Percentiles rank a stretch among this genome's conserved stretches.
Conservation (phyloP, 2,113 vertebrate species). For the Ictalurus furcatus region DNA sequence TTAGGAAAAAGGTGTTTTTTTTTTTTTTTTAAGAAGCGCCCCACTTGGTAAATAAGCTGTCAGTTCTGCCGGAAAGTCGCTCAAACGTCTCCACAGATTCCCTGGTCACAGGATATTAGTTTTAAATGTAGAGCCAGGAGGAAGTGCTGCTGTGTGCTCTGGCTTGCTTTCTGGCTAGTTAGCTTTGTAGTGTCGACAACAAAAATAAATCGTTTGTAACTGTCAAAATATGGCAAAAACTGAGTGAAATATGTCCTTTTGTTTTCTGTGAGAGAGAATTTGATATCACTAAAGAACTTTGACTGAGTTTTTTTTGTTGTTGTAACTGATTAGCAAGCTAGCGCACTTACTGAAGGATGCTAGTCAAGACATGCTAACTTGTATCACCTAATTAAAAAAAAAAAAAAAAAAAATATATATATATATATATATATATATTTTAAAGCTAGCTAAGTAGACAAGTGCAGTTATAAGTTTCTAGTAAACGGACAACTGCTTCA, state of each 20-base stretch:
- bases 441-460: neutral
- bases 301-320: neutral
- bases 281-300: neutral
- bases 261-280: neutral
- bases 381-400: neutral
- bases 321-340: slow-evolving; percentile 10
- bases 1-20: neutral
- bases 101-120: neutral
- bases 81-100: neutral
- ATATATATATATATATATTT: neutral
- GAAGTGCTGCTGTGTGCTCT: slow-evolving; percentile 2
- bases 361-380: neutral
- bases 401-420: too few species aligned
- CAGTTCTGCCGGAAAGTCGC: neutral
- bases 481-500: neutral
- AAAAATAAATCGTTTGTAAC: neutral
- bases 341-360: neutral
- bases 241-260: neutral
- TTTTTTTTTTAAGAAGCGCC: neutral
- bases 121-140: neutral
- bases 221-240: neutral
- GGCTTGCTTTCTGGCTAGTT: neutral
- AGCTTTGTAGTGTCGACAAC: neutral
- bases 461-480: neutral
- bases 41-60: neutral